Base-by-base conservation (phyloP, 1,140 invertebrate species). In the Drosophila ficusphila region DNA sequence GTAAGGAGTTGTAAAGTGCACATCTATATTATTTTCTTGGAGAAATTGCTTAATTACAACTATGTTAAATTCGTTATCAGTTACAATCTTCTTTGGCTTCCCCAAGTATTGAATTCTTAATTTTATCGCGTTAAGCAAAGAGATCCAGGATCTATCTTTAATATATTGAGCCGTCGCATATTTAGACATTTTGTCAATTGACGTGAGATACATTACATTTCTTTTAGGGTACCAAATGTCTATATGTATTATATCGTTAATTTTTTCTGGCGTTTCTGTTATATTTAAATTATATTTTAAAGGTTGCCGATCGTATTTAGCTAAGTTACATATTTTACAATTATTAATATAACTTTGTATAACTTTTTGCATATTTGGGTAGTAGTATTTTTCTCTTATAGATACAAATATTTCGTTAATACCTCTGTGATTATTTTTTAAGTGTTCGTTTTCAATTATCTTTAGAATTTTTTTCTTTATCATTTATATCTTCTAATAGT, bases 231-330 rank as follows among this genome's bases (percentile, higher is more conserved):
- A 49, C 47, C 27, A 49, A 9, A 53, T 52, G 16, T 53, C 49
- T 41, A 53, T 53, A 4, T 27, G 34, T 4, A 41, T 27, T 25
- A 38, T 27, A 18, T 25, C 14, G 11, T 53, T 53, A 25, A 53
- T 53, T 38, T 53, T 53, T 2, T 53, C 4, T 38, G 51, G 12
- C 23, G 21, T 53, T 53, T 53, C 34, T n/a, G 47, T 21, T 19
- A 48, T 25, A 38, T 16, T 52, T 0, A 23, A 52, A 52, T 52
- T 52, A 52, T 52, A 52, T 52, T 52, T 52, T 36, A 52, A 14
- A 52, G 33, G 49, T 52, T 52, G 0, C 3, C 49, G 2, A 36
- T 39, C 33, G 18, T 39, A 52, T 52, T 38, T 33, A 4, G 47
- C 29, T 49, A 49, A 34, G 11, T 34, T 21, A 49, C 18, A 21